These are phyloP conservation scores for Choloepus hoffmanni DNA, from an alignment of 2,113 vertebrate species.

Conservation along the genomic window DNA sequence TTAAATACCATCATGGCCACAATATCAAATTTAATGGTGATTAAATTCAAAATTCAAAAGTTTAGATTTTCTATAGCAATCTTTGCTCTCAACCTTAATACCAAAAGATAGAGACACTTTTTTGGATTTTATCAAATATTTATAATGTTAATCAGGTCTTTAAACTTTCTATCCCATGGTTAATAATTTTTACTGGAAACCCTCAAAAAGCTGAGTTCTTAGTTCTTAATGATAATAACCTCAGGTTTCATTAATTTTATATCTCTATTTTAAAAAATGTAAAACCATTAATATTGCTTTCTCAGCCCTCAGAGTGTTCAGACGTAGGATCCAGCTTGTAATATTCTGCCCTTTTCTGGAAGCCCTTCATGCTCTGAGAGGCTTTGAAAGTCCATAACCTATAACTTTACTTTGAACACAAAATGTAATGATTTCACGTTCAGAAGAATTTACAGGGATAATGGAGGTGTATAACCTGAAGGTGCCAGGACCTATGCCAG, in stretches of 20 bases:
- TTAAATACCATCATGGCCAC: conserved; percentile 10
- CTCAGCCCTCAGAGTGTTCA: neutral
- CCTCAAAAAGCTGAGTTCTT: conserved; percentile 42
- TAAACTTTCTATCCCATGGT: neutral
- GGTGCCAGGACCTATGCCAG: neutral
- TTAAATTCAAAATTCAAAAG: conserved; percentile 54
- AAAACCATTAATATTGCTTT: neutral
- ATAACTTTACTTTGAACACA: conserved; percentile 49
- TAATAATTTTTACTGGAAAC: conserved; percentile 57
- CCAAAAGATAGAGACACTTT: neutral
- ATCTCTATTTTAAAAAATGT: neutral
- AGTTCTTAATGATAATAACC: conserved; percentile 28
- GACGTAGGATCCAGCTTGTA: neutral
- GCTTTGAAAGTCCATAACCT: conserved; percentile 39
- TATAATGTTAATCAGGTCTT: conserved; percentile 54
- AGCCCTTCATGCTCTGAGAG: conserved; percentile 57
- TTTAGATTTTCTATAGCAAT: conserved; percentile 27
- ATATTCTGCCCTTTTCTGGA: conserved; percentile 72
- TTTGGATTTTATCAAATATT: conserved; percentile 71
- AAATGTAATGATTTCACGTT: conserved; percentile 59
- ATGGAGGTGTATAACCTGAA: neutral
- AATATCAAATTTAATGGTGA: conserved; percentile 7
- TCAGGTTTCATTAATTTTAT: conserved; percentile 41
- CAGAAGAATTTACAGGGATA: conserved; percentile 63
- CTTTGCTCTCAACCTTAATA: conserved; percentile 42